A percentile compares a stretch with the other conserved stretches of the same genome.
phyloP scores from a whole-genome alignment of 2,797 vertebrate genomes.

The Pyrrhura leucotis region DNA sequence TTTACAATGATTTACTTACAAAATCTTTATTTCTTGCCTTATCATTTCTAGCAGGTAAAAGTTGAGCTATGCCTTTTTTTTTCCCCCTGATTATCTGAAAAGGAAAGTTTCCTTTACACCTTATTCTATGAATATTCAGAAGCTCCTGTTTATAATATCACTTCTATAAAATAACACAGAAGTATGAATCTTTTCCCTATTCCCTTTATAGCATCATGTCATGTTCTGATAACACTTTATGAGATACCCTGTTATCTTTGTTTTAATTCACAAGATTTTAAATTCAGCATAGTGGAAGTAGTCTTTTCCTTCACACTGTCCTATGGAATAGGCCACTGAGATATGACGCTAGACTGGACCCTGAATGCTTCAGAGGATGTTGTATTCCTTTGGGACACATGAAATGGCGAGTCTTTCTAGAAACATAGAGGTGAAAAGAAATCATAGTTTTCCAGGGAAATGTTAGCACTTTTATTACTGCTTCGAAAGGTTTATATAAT shows the following conservation, averaged over 20 bases:
- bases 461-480: conserved; percentile 12
- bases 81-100: not conserved
- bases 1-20: not conserved
- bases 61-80: not conserved
- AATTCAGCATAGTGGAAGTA: not conserved
- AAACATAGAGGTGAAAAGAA: conserved; percentile 25
- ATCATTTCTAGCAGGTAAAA: not conserved
- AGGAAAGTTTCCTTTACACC: not conserved
- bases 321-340: not conserved
- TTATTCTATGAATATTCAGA: not conserved
- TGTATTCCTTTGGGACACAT: not conserved
- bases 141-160: not conserved
- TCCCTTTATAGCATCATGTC: not conserved
- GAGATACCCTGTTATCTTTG: not conserved
- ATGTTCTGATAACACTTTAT: not conserved
- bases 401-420: not conserved
- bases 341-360: not conserved
- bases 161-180: not conserved
- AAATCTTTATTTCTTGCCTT: not conserved
- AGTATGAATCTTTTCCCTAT: not conserved
- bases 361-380: not conserved
- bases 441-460: conserved; percentile 31
- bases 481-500: conserved; percentile 38
- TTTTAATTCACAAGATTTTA: not conserved
- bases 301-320: not conserved